Conservation (phyloP, 2,113 vertebrate genomes). For the Nycticryphes semicollaris region DNA sequence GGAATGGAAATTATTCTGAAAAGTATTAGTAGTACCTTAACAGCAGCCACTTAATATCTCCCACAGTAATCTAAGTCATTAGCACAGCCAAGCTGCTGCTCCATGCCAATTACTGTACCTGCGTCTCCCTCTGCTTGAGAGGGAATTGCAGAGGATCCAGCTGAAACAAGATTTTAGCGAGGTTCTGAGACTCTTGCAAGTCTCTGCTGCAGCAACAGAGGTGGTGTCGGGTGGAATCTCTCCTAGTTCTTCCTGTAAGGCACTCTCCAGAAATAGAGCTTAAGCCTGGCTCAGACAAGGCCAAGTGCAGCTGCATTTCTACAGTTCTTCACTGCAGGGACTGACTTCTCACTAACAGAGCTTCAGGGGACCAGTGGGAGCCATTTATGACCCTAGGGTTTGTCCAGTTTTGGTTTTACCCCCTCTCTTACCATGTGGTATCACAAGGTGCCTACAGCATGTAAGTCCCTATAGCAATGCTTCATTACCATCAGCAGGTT, state of each 20-base stretch:
- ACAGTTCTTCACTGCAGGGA: not conserved
- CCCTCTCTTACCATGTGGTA: not conserved
- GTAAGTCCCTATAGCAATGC: not conserved
- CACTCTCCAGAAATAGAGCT: not conserved
- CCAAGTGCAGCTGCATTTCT: not conserved
- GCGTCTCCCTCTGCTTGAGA: not conserved
- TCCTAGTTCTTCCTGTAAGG: not conserved
- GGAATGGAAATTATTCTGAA: slow-evolving; percentile 42
- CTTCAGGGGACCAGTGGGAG: not conserved
- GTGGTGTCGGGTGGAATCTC: not conserved
- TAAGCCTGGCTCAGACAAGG: not conserved
- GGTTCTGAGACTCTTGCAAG: not conserved
- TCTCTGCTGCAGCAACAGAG: not conserved
- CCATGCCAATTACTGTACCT: not conserved
- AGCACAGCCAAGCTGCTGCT: not conserved
- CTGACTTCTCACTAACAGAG: not conserved
- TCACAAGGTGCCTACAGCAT: not conserved
- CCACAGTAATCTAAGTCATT: slow-evolving; percentile 5
- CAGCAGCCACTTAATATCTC: slow-evolving; percentile 39
- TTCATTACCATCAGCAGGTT: not conserved
- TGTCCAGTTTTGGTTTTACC: not conserved
- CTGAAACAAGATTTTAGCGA: not conserved
- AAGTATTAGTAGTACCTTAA: slow-evolving; percentile 48
- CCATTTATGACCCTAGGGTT: not conserved
- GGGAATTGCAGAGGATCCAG: not conserved